Evolutionary conservation across 1,140 invertebrate genomes (phyloP).

Genomic region (Triops longicaudatus): DNA sequence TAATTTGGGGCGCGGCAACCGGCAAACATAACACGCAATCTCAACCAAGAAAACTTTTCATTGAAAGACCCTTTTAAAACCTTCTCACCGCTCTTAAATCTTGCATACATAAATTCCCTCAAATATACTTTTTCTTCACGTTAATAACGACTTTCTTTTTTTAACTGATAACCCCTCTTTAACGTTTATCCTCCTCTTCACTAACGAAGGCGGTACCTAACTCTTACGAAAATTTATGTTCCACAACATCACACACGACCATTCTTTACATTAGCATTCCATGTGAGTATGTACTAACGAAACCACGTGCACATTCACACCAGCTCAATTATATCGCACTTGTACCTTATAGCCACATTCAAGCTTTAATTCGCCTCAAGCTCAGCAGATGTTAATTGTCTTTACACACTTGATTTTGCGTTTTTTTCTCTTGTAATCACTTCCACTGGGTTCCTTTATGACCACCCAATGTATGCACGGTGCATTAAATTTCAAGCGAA

Average conservation of each 20-base stretch:
- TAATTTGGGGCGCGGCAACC: background rate
- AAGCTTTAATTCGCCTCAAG: background rate
- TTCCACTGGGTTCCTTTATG: background rate
- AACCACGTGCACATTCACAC: conserved; percentile 1
- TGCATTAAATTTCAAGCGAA: too few relatives aligned
- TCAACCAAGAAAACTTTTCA: background rate
- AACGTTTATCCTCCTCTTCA: background rate
- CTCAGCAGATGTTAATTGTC: conserved; percentile 8
- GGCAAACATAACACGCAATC: background rate
- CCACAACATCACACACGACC: background rate
- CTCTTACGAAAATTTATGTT: background rate
- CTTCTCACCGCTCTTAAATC: too few relatives aligned
- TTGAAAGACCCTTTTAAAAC: too few relatives aligned
- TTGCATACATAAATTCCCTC: too few relatives aligned
- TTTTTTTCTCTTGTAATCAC: background rate
- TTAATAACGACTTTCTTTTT: background rate
- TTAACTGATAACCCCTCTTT: background rate
- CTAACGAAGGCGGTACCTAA: background rate
- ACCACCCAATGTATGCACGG: background rate
- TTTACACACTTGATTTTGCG: background rate
- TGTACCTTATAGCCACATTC: background rate
- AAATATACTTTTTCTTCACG: background rate
- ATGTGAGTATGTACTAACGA: background rate
- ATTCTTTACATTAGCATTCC: background rate
- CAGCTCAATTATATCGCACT: background rate